These are phyloP conservation scores for Spilarctia lutea DNA, from an alignment of 2,888 invertebrate genomes.

Conservation along the genomic window DNA sequence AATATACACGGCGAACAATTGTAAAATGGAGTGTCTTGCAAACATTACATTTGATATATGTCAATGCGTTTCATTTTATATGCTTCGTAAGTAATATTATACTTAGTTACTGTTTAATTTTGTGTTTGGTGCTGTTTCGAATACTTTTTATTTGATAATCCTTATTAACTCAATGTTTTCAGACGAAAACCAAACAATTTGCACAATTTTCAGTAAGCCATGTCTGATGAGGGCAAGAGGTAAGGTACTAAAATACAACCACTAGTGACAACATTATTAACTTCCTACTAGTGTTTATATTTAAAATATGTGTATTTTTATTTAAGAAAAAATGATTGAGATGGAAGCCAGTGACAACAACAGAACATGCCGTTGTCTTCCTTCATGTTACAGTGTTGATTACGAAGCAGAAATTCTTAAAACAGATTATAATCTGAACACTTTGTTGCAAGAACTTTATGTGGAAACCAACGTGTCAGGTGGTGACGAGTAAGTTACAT, in stretches of 20 bases:
- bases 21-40: conserved; percentile 64
- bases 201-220: background rate
- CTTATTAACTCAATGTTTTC: background rate
- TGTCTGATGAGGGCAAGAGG: conserved; percentile 26
- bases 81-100: conserved; percentile 63
- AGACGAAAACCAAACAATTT: conserved; percentile 30
- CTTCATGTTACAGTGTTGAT: conserved; percentile 85
- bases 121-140: background rate
- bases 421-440: conserved; percentile 79
- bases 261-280: background rate
- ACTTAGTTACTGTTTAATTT: background rate
- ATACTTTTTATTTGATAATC: background rate
- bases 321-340: conserved; percentile 36
- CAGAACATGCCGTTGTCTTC: conserved; percentile 51
- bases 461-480: background rate
- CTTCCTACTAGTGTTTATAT: background rate
- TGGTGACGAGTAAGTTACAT: conserved; percentile 14
- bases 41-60: conserved; percentile 57
- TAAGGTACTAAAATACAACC: conserved; percentile 7
- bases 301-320: conserved; percentile 10
- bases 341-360: conserved; percentile 18
- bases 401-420: conserved; percentile 89
- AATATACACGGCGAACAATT: conserved; percentile 64
- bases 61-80: conserved; percentile 60
- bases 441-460: background rate